Evolutionary conservation across 2,888 invertebrate species (phyloP), one percentile per base, ranked within the genome.

Genomic region (Listrodromus nycthemerus): DNA sequence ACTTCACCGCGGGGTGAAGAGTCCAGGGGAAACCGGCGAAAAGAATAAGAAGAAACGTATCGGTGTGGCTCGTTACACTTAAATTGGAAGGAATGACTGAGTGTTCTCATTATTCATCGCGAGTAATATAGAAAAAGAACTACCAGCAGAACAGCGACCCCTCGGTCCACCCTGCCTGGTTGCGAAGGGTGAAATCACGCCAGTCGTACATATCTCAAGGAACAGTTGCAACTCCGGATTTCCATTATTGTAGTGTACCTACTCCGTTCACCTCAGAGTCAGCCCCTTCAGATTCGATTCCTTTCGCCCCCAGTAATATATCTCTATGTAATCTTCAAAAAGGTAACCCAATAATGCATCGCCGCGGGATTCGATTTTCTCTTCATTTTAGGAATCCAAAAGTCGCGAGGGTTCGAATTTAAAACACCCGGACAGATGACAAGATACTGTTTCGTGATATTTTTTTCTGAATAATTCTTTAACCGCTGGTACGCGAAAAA

Each of bases 21-120:
- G 75, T 63, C 52, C 70, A 67, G 73, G 69, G 74, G 63, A 82
- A 73, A 79, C 85, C 82, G 86, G 86, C 85, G 88, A 89, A 90
- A 92, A 92, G 92, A 93, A 93, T 93, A 92, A 92, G 93, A 92
- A 92, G 90, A 91, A 93, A 92, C 89, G 92, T 93, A 93, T 93
- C 92, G 93, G 93, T 93, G 92, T 92, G 92, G 92, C 92, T 93
- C 92, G 93, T 93, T 93, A 93, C 92, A 92, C 93, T 93, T 91
- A 93, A 93, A 93, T 93, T 93, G 93, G 93, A 93, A 92, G 92
- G 92, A 92, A 93, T 93, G 93, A 93, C 92, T 91, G 91, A 93
- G 92, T 91, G 91, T 89, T 90, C 91, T 92, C 93, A 91, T 93
- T 93, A 93, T 93, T 93, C 93, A 93, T 90, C 88, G 89, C 89